Evolutionary conservation across 2,113 vertebrate genomes (phyloP), one percentile per base, ranked within the genome.

Genomic region (Beaufortia kweichowensis): DNA sequence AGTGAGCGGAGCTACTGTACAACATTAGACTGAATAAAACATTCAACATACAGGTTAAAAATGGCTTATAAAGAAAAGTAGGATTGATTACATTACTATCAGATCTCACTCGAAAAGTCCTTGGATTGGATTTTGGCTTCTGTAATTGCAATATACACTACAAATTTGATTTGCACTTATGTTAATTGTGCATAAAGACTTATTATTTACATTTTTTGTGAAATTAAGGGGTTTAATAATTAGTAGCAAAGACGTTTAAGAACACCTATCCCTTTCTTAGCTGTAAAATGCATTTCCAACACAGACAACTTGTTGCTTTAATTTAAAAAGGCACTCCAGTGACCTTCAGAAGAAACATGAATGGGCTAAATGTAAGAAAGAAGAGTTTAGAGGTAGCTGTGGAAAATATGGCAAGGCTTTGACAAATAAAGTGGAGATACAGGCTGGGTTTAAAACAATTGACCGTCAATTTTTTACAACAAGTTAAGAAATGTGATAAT

Each of bases 251-350:
- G 15, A 61, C 29, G 33, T 66, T 28, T 57, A 33, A 66, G 23
- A 46, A 15, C 12, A 33, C 28, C 60, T 48, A 39, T 60, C 55
- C n/a, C 64, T 41, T 71, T 19, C 8, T 33, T 2, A 28, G 65
- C 46, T 17, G 28, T 48, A 24, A 67, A 41, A 75, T 19, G 6
- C 26, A 35, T 33, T 76, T 14, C 41, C 12, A 48, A 31, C 53
- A 62, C 24, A 77, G 55, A 66, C 50, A 39, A 39, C 17, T 61
- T 66, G 23, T 74, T 59, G 12, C 33, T 78, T 70, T 23, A 78
- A 71, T 82, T 83, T 84, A 78, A 39, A 87, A 90, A 91, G 90
- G 89, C 89, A 89, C 89, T 80, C 53, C 79, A 78, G 68, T 85
- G 73, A 88, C 86, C 81, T 85, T 86, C 41, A 62, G 46, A 57